Conservation (phyloP, 1,140 invertebrate genomes). For the Tenebrio molitor region DNA sequence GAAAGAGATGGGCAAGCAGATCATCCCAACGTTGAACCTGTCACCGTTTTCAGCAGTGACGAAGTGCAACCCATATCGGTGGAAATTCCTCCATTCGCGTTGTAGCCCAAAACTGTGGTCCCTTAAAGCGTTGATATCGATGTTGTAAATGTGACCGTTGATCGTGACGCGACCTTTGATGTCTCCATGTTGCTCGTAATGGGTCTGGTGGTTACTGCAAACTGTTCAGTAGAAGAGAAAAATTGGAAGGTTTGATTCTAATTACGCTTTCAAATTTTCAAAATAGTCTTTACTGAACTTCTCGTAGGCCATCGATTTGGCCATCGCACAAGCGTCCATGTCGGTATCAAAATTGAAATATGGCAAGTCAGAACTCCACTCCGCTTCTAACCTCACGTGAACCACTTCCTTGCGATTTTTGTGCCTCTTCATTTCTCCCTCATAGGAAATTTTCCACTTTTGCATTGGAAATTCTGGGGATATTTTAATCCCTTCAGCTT, state of each 20-base stretch:
- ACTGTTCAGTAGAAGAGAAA: too few species aligned
- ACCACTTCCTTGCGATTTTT: constrained; percentile 45
- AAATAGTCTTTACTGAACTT: constrained; percentile 78
- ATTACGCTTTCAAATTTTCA: constrained; percentile 73
- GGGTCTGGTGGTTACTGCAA: constrained; percentile 78
- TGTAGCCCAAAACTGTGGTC: constrained; percentile 72
- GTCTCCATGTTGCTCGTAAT: constrained; percentile 80
- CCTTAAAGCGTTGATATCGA: constrained; percentile 70
- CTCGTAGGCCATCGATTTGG: constrained; percentile 75
- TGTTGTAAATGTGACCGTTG: constrained; percentile 67
- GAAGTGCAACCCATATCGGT: constrained; percentile 79
- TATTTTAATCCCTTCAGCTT: constrained; percentile 71
- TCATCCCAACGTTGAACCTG: constrained; percentile 73
- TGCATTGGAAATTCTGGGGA: constrained; percentile 72
- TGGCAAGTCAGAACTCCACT: constrained; percentile 68
- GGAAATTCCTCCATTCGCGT: constrained; percentile 77
- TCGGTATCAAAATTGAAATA: constrained; percentile 78
- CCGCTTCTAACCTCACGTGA: constrained; percentile 68
- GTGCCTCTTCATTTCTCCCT: constrained; percentile 74
- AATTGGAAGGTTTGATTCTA: too few species aligned
- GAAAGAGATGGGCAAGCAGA: constrained; percentile 74
- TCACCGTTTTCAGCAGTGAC: constrained; percentile 77
- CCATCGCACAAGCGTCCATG: constrained; percentile 72
- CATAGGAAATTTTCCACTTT: constrained; percentile 75
- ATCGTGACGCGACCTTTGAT: constrained; percentile 69